Base-by-base conservation (phyloP, 2,797 vertebrate genomes). In the Neostethus bicornis region DNA sequence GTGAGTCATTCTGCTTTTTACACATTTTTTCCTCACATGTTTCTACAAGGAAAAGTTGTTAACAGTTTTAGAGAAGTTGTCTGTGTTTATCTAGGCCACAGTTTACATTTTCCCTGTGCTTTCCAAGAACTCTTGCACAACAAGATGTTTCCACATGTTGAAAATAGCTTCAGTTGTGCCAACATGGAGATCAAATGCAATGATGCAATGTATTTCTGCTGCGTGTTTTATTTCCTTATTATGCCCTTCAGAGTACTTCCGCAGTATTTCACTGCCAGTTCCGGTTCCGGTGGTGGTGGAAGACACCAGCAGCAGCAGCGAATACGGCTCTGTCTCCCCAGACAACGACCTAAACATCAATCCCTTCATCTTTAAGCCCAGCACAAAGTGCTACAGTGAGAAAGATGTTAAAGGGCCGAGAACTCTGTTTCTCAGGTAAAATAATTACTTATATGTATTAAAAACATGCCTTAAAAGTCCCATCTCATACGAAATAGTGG, bases 221-320 rank as follows among this genome's bases (percentile, higher is more conserved):
- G n/a, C n/a, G n/a, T n/a, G n/a, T 26, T 28, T 55, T 10, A 21
- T 46, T 8, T 34, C 24, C 46, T 37, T 1, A 7, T 24, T 29
- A n/a, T 65, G 43, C 53, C 39, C 38, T 54, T 32, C 76, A 97
- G 97, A 99, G 55, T 99, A 98, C 63, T 90, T 98, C 12, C 92
- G 97, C 68, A 99, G 97, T 50, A 95, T 99, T 77, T 99, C 97
- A 29, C 87, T 99, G 73, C 97, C 97, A 0, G 96, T 99, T 8
- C 96, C 97, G 0, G 96, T 99, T 8, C 96, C 97, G 0, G 97
- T 99, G 66, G 92, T 99, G 80, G 94, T 98, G 38, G 97, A 99
- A 85, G 97, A 99, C 81, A 96, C 96, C 24, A 94, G 93, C 66
- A 99, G 97, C 87, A 98, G 96, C 90, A 98, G 97, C 23, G 97